A percentile compares a stretch with the other conserved stretches of the same genome.
Conservation (phyloP, 2,113 vertebrate species). For the Castor canadensis region DNA sequence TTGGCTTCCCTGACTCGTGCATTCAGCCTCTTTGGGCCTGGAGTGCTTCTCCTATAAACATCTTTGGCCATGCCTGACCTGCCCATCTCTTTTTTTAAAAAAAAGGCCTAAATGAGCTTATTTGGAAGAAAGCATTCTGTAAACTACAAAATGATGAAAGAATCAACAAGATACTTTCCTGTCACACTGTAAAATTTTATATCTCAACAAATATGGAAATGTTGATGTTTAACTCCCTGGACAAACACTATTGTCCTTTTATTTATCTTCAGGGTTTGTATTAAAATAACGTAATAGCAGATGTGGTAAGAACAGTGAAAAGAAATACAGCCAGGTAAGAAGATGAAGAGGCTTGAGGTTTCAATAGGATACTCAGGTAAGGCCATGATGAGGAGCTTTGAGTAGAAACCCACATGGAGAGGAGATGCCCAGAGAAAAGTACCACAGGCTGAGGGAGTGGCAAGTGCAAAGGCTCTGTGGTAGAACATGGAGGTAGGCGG, state of each 20-base stretch:
- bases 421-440: not conserved
- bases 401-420: not conserved
- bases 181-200: not conserved
- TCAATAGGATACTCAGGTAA: not conserved
- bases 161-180: not conserved
- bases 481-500: rapidly evolving
- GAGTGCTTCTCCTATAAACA: not conserved
- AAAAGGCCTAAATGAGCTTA: not conserved
- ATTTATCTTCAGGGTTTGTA: not conserved
- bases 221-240: not conserved
- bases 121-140: not conserved
- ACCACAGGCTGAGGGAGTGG: not conserved
- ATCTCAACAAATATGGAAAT: not conserved
- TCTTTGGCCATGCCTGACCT: not conserved
- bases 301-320: not conserved
- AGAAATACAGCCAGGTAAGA: not conserved
- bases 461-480: not conserved
- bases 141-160: not conserved
- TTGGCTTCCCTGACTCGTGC: not conserved
- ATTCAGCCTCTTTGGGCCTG: not conserved
- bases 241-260: not conserved
- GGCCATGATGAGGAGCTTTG: not conserved
- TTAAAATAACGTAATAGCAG: not conserved
- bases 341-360: not conserved
- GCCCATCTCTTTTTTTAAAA: not conserved